phyloP scores from a whole-genome alignment of 2,113 vertebrate species.

The Neogobius melanostomus region DNA sequence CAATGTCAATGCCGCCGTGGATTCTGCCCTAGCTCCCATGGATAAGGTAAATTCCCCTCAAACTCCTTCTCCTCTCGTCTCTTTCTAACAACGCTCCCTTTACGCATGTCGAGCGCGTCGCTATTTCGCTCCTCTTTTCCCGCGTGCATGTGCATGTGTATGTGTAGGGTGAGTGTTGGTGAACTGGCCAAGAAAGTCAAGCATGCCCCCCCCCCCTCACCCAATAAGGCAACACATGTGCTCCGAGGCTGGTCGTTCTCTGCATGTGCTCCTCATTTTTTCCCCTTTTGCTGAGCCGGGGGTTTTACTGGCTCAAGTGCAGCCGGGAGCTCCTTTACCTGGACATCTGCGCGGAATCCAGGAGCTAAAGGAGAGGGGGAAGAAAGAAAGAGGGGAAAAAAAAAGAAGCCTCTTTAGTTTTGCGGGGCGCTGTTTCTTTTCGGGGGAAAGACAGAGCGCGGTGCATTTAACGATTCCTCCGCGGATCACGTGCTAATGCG shows the following conservation, averaged over 20 bases:
- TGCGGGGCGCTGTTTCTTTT: not conserved
- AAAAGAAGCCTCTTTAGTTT: not conserved
- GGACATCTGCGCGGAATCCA: slow-evolving; percentile 38
- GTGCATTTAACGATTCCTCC: slow-evolving; percentile 16
- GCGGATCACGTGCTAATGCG: slow-evolving; percentile 17
- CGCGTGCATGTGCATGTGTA: not conserved
- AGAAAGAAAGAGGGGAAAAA: too few relatives aligned
- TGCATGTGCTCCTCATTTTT: slow-evolving; percentile 68
- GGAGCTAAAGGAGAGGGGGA: not conserved
- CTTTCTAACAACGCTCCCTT: not conserved
- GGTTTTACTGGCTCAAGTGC: slow-evolving; percentile 60
- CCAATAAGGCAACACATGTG: slow-evolving; percentile 69
- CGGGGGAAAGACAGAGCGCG: slow-evolving; percentile 2
- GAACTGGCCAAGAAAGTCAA: slow-evolving; percentile 6
- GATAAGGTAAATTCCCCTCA: slow-evolving; percentile 55
- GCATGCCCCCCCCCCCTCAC: slow-evolving; percentile 13
- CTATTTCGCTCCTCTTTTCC: not conserved
- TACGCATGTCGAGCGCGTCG: not conserved
- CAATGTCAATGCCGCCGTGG: slow-evolving; percentile 98
- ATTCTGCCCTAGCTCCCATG: slow-evolving; percentile 44
- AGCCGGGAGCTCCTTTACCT: slow-evolving; percentile 47
- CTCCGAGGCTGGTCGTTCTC: slow-evolving; percentile 50
- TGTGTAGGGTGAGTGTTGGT: not conserved
- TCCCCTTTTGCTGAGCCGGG: slow-evolving; percentile 49
- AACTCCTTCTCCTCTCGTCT: not conserved